Evolutionary conservation across 2,888 invertebrate genomes (phyloP).

Genomic region (Leucoptera coffeella): DNA sequence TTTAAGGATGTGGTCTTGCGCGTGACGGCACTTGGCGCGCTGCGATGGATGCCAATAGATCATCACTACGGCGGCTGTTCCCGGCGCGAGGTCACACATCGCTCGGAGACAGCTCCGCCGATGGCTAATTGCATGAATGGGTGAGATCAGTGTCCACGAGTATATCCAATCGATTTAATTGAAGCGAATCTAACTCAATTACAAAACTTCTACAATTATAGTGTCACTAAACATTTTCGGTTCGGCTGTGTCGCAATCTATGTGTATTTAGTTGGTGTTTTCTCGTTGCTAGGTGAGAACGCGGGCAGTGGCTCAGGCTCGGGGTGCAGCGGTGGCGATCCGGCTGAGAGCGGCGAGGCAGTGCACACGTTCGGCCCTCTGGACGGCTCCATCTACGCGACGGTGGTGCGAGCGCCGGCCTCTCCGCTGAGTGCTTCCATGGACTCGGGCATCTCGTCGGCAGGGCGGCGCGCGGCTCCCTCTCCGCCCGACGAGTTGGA

Average conservation of each 20-base stretch:
- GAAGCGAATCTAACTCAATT: constrained; percentile 29
- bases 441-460: constrained; percentile 86
- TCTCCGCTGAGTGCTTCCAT: constrained; percentile 81
- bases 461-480: constrained; percentile 54
- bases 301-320: constrained; percentile 43
- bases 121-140: not conserved
- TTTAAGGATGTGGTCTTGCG: constrained; percentile 25
- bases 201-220: constrained; percentile 28
- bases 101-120: not conserved
- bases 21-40: constrained; percentile 8
- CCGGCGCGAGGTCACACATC: not conserved
- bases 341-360: constrained; percentile 37
- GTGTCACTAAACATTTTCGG: constrained; percentile 16
- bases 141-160: not conserved
- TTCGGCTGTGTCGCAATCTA: too few species aligned
- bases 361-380: constrained; percentile 77
- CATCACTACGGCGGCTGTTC: not conserved
- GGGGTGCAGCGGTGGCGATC: constrained; percentile 34
- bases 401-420: constrained; percentile 51
- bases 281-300: constrained; percentile 49
- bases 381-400: constrained; percentile 88
- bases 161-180: constrained; percentile 14
- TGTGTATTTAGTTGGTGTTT: too few species aligned
- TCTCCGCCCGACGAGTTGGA: constrained; percentile 65
- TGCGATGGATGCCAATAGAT: not conserved